Evolutionary conservation across 2,888 invertebrate genomes (phyloP), one percentile per base, ranked within the genome.

Genomic region (Pyrochroa serraticornis): DNA sequence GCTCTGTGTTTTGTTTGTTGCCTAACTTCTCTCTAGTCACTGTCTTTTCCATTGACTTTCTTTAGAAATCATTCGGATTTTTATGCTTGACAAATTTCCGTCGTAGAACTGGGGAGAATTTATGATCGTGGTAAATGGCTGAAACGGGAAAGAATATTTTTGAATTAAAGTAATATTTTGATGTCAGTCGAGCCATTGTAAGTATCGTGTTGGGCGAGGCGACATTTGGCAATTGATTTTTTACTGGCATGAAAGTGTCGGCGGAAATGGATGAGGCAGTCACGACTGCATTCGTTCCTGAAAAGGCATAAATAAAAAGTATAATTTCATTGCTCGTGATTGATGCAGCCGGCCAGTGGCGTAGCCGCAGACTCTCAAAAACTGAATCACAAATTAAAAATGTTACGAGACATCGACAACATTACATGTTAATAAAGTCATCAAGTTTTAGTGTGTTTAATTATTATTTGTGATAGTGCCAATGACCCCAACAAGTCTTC

Each of bases 271-370:
- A 48, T 38, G 33, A 44, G 10, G 10, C 32, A 10, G 41, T 22
- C 22, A 22, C 39, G 41, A 38, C 7, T 36, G 50, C 50, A 43
- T 49, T 31, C 43, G 34, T 14, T 31, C 48, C 13, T 32, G 7
- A 22, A 22, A 22, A 22, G 13, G 50, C 38, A 52, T 52, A 52
- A 52, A 52, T 51, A 52, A 52, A 22, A 45, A 34, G 45, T 37
- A 36, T 31, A 52, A 41, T 34, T 49, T 34, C 49, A 47, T 49
- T 39, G 34, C 41, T 41, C 49, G 47, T 38, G 38, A 38, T 47
- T 47, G 38, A 47, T 38, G 37, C 47, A 14, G 22, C 30, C 47
- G 36, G 44, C 44, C 13, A 32, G n/a, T 31, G 41, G 22, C 13
- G 12, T 13, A 41, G 31, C 22, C 9, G 48, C 37, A 22, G 5